A percentile compares a stretch with the other conserved stretches of the same genome.
phyloP scores from a whole-genome alignment of 2,113 vertebrate genomes.

The Thunnus thynnus region DNA sequence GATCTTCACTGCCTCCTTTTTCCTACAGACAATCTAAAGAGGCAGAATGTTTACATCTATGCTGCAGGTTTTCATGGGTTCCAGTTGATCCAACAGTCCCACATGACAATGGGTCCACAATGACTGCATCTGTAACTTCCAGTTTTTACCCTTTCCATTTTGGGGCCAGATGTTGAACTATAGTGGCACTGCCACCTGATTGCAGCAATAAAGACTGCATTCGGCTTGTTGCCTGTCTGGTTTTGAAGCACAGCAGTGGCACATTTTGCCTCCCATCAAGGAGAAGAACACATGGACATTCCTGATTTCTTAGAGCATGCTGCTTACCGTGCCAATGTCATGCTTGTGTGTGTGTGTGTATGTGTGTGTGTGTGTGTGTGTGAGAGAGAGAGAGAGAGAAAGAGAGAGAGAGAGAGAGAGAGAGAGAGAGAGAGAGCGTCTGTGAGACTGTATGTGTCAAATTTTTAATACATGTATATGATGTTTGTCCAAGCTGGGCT shows the following conservation, averaged over 20 bases:
- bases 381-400: not conserved
- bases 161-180: conserved; percentile 23
- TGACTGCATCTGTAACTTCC: conserved; percentile 26
- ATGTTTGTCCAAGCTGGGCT: conserved; percentile 86
- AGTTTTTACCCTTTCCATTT: conserved; percentile 12
- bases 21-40: not conserved
- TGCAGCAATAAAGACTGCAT: conserved; percentile 38
- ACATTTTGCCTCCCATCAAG: conserved; percentile 54
- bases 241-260: conserved; percentile 62
- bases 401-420: not conserved
- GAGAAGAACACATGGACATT: conserved; percentile 50
- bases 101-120: conserved; percentile 1
- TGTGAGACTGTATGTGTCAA: conserved; percentile 23
- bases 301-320: conserved; percentile 68
- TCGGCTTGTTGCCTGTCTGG: conserved; percentile 26
- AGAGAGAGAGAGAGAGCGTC: no score
- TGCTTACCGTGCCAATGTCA: conserved; percentile 75
- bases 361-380: conserved; percentile 5
- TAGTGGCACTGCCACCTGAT: conserved; percentile 35
- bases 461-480: conserved; percentile 65
- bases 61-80: conserved; percentile 31
- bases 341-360: conserved; percentile 44
- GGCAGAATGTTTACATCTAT: conserved; percentile 72
- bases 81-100: conserved; percentile 1
- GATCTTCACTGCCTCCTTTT: conserved; percentile 37